These are phyloP conservation scores for Alcedo atthis DNA, from an alignment of 2,797 vertebrate species.

Conservation along the genomic window DNA sequence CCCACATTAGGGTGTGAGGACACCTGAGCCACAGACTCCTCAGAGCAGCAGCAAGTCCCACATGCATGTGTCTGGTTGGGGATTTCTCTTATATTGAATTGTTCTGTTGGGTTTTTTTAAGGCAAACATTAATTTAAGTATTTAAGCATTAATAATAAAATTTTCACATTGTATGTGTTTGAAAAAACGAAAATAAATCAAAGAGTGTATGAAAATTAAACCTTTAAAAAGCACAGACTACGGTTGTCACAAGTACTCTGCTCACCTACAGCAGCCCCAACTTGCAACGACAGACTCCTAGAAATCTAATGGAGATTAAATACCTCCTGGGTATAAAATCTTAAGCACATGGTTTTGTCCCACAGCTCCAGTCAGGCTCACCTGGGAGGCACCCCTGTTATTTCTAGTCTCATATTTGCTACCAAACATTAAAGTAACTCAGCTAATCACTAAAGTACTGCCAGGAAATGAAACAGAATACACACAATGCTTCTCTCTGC, in stretches of 20 bases:
- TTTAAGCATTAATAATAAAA: not conserved
- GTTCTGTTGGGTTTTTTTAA: not conserved
- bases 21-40: not conserved
- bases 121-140: not conserved
- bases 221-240: not conserved
- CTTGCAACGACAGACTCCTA: not conserved
- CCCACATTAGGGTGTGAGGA: not conserved
- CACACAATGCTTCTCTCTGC: not conserved
- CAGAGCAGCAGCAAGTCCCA: not conserved
- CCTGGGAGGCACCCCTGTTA: not conserved
- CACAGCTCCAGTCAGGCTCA: not conserved
- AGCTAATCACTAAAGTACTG: not conserved
- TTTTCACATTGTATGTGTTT: not conserved
- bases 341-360: not conserved
- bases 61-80: rapidly evolving
- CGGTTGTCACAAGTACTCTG: not conserved
- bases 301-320: not conserved
- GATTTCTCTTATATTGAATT: not conserved
- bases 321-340: not conserved
- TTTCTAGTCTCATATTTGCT: not conserved
- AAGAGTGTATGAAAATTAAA: not conserved
- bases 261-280: not conserved
- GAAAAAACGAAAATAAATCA: not conserved
- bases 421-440: not conserved
- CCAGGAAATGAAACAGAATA: not conserved